phyloP scores from a whole-genome alignment of 2,888 invertebrate species.

The Iselma pallidipennis region DNA sequence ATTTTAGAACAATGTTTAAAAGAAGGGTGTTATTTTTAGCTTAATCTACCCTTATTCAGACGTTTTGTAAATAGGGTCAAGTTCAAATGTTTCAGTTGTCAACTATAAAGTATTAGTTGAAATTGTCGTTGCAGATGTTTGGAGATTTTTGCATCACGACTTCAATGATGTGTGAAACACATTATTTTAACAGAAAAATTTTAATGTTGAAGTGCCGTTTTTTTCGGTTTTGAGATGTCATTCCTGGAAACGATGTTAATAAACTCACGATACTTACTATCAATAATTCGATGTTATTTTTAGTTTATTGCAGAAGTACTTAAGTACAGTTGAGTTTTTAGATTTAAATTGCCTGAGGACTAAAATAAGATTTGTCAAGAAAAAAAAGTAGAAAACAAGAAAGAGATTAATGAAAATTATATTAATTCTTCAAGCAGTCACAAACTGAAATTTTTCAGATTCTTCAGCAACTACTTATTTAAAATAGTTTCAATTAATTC shows the following conservation, averaged over 20 bases:
- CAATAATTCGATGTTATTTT: background rate
- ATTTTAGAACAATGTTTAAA: no score
- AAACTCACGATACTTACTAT: background rate
- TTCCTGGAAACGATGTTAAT: background rate
- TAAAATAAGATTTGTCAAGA: background rate
- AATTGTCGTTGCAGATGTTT: constrained; percentile 17
- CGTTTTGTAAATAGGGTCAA: constrained; percentile 16
- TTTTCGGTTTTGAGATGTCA: background rate
- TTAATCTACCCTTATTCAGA: constrained; percentile 1
- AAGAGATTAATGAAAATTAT: no score
- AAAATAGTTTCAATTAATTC: no score
- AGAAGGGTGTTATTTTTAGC: constrained; percentile 12
- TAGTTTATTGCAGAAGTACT: background rate
- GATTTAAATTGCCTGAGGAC: background rate
- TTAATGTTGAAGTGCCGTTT: background rate
- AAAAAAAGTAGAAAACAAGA: no score
- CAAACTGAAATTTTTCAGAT: background rate
- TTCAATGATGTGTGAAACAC: background rate
- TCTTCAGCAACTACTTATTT: no score
- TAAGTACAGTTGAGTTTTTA: background rate
- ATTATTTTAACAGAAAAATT: background rate
- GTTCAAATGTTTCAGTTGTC: constrained; percentile 5
- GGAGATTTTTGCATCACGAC: background rate
- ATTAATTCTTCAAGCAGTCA: background rate
- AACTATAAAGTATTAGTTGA: constrained; percentile 1